phyloP scores from a whole-genome alignment of 1,140 invertebrate genomes.

The Musca vetustissima region DNA sequence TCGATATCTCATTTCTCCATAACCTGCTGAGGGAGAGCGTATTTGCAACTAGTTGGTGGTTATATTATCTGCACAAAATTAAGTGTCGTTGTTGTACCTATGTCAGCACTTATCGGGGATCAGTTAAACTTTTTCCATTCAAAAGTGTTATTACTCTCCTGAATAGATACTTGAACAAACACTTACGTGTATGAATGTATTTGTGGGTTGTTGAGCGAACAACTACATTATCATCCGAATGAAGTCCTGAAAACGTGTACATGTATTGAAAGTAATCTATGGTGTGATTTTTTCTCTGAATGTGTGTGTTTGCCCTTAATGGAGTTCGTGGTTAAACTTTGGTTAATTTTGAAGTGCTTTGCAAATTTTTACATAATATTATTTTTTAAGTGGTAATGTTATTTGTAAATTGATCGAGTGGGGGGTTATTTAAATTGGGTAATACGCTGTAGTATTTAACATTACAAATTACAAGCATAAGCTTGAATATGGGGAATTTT shows the following conservation, averaged over 20 bases:
- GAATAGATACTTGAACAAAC: not conserved
- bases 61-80: constrained; percentile 30
- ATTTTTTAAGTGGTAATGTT: constrained; percentile 16
- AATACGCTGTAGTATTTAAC: too few species aligned
- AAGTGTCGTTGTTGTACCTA: constrained; percentile 48
- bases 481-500: too few species aligned
- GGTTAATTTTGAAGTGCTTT: constrained; percentile 32
- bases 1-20: not conserved
- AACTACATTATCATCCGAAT: too few species aligned
- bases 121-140: constrained; percentile 18
- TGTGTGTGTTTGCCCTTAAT: not conserved
- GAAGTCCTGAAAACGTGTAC: too few species aligned
- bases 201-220: not conserved
- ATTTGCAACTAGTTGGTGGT: constrained; percentile 14
- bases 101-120: constrained; percentile 52
- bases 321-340: constrained; percentile 9
- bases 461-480: too few species aligned
- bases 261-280: too few species aligned
- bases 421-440: too few species aligned
- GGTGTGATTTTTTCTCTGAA: too few species aligned
- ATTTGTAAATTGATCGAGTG: not conserved
- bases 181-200: not conserved
- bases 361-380: constrained; percentile 30
- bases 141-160: not conserved
- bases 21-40: not conserved